Percentiles rank a stretch among this genome's conserved stretches.
These are phyloP conservation scores for Hemicrepidius hirtus DNA, from an alignment of 2,888 invertebrate species.

Conservation along the genomic window DNA sequence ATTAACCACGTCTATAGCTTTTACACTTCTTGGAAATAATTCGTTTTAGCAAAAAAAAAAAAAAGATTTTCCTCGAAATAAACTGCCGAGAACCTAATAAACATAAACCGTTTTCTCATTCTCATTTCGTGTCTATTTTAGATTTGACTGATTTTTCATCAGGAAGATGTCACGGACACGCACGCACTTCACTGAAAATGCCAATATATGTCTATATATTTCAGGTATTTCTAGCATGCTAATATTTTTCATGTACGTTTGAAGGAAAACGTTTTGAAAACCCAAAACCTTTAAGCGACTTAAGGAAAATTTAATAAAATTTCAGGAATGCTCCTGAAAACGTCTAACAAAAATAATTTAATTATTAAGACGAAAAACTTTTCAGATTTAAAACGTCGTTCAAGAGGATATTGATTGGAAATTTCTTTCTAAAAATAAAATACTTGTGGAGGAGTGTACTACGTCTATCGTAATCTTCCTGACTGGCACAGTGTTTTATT, in stretches of 20 bases:
- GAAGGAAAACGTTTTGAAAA: slow-evolving; percentile 21
- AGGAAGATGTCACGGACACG: slow-evolving; percentile 37
- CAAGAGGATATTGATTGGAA: not conserved
- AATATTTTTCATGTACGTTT: slow-evolving; percentile 22
- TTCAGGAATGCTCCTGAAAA: no score
- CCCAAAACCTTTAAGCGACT: no score
- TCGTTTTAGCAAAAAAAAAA: not conserved
- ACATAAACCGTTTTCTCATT: slow-evolving; percentile 25
- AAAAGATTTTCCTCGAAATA: not conserved
- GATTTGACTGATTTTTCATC: slow-evolving; percentile 43
- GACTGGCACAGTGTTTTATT: slow-evolving; percentile 39
- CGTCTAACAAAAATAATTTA: no score
- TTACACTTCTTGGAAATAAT: not conserved
- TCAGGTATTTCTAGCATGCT: slow-evolving; percentile 35
- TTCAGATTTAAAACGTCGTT: not conserved
- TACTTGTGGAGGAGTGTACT: slow-evolving; percentile 9
- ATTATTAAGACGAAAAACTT: not conserved
- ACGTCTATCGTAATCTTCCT: slow-evolving; percentile 38
- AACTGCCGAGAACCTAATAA: slow-evolving; percentile 24
- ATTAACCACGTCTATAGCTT: not conserved
- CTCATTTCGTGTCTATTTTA: slow-evolving; percentile 28
- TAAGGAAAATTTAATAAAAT: no score
- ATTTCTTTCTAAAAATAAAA: slow-evolving; percentile 38
- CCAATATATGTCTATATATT: slow-evolving; percentile 38
- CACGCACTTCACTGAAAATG: slow-evolving; percentile 40